phyloP scores from a whole-genome alignment of 2,888 invertebrate species.

The Cheilosia impressa region DNA sequence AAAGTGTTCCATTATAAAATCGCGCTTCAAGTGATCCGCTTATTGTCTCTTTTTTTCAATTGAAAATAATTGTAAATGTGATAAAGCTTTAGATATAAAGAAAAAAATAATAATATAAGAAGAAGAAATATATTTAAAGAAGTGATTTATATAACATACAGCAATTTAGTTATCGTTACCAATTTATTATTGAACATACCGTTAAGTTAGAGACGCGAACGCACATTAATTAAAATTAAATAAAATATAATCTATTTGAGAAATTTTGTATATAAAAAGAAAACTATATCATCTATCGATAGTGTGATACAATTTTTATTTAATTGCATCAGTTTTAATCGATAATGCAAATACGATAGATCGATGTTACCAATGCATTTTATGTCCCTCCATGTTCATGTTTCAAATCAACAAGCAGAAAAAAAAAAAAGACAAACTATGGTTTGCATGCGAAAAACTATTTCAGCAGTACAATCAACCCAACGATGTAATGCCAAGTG shows the following conservation, averaged over 20 bases:
- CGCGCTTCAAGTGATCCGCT: conserved; percentile 52
- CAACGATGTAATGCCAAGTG: conserved; percentile 79
- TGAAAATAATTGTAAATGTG: conserved; percentile 55
- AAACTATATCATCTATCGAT: conserved; percentile 66
- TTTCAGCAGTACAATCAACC: conserved; percentile 77
- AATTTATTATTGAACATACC: conserved; percentile 21
- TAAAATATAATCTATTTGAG: conserved; percentile 15
- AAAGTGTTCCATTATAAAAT: conserved; percentile 42
- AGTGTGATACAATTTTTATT: conserved; percentile 71
- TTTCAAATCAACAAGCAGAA: conserved; percentile 82
- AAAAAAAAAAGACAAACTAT: conserved; percentile 82
- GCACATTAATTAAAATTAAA: conserved; percentile 54
- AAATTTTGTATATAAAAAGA: conserved; percentile 25
- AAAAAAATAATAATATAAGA: conserved; percentile 14
- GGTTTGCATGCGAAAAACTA: conserved; percentile 83
- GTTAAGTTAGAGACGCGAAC: conserved; percentile 40
- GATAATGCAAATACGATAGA: conserved; percentile 84
- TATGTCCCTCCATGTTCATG: conserved; percentile 84
- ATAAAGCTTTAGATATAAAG: conserved; percentile 56
- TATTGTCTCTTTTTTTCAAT: conserved; percentile 27
- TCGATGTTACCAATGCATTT: conserved; percentile 84
- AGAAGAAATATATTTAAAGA: conserved; percentile 28
- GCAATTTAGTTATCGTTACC: conserved; percentile 34
- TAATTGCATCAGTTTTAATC: conserved; percentile 79
- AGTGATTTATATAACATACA: conserved; percentile 54